phyloP scores from a whole-genome alignment of 2,797 vertebrate species.

The Megaceryle alcyon region DNA sequence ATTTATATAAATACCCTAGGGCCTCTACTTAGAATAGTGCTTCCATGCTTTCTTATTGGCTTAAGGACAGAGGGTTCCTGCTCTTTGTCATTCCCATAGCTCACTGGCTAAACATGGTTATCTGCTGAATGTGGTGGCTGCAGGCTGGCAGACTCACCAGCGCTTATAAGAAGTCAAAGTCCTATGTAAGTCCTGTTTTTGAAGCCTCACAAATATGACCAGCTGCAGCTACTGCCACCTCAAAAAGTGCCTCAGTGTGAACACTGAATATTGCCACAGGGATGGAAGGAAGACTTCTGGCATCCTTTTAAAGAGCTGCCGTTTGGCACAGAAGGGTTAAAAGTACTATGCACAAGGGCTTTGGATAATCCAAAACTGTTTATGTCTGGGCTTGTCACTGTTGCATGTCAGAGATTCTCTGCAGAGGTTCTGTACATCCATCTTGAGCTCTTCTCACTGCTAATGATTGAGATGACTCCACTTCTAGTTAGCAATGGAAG shows the following conservation, averaged over 20 bases:
- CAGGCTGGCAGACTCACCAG: not conserved
- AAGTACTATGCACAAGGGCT: not conserved
- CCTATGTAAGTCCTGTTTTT: not conserved
- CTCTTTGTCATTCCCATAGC: not conserved
- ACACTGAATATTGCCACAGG: not conserved
- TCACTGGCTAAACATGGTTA: not conserved
- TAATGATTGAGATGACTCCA: not conserved
- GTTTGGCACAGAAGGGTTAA: not conserved
- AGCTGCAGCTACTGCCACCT: not conserved
- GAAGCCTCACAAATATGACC: not conserved
- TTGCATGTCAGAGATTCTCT: not conserved
- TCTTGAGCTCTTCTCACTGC: not conserved
- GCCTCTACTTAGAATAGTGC: not conserved
- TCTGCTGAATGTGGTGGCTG: not conserved
- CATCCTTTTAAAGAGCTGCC: not conserved
- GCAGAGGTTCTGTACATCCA: not conserved
- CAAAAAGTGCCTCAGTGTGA: not conserved
- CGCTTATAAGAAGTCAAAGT: not conserved
- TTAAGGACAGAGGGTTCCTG: not conserved
- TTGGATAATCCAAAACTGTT: not conserved
- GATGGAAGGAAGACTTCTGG: not conserved
- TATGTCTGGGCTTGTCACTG: not conserved
- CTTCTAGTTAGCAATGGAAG: not conserved
- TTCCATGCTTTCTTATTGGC: not conserved
- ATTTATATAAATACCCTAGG: not conserved